These are phyloP conservation scores for Catajapyx aquilonaris DNA, from an alignment of 1,140 invertebrate genomes.

Conservation along the genomic window DNA sequence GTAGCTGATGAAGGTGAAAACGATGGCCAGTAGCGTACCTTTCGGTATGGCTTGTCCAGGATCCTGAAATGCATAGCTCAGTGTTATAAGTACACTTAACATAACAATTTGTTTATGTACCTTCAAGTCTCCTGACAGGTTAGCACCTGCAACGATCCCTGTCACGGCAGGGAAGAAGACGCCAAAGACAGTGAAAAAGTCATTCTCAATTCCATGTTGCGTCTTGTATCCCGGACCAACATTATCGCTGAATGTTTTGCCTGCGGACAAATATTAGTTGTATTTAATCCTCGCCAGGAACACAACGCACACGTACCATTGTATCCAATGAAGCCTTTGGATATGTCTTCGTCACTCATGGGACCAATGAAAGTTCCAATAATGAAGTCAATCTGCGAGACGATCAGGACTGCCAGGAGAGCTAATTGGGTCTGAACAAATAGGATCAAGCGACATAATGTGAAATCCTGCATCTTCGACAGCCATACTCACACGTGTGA, in stretches of 20 bases:
- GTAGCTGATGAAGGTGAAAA: slow-evolving; percentile 29
- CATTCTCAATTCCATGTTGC: slow-evolving; percentile 17
- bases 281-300: background rate
- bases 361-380: slow-evolving; percentile 33
- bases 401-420: slow-evolving; percentile 30
- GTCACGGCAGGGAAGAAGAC: slow-evolving; percentile 22
- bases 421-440: slow-evolving; percentile 33
- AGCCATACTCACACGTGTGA: slow-evolving; percentile 14
- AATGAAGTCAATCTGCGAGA: slow-evolving; percentile 34
- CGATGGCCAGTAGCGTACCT: slow-evolving; percentile 33
- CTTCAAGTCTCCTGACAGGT: slow-evolving; percentile 36
- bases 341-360: slow-evolving; percentile 18
- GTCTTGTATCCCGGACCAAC: slow-evolving; percentile 15
- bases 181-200: slow-evolving; percentile 20
- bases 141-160: slow-evolving; percentile 31
- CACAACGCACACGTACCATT: slow-evolving; percentile 19
- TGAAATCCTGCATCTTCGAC: background rate
- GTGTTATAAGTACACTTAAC: slow-evolving; percentile 14
- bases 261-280: slow-evolving; percentile 11
- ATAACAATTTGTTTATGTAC: slow-evolving; percentile 18
- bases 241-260: slow-evolving; percentile 16
- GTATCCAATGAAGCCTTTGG: slow-evolving; percentile 33
- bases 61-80: slow-evolving; percentile 15
- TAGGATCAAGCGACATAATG: slow-evolving; percentile 4
- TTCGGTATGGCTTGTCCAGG: slow-evolving; percentile 28